Evolutionary conservation across 2,113 vertebrate genomes (phyloP).

Genomic region (Promerops cafer): DNA sequence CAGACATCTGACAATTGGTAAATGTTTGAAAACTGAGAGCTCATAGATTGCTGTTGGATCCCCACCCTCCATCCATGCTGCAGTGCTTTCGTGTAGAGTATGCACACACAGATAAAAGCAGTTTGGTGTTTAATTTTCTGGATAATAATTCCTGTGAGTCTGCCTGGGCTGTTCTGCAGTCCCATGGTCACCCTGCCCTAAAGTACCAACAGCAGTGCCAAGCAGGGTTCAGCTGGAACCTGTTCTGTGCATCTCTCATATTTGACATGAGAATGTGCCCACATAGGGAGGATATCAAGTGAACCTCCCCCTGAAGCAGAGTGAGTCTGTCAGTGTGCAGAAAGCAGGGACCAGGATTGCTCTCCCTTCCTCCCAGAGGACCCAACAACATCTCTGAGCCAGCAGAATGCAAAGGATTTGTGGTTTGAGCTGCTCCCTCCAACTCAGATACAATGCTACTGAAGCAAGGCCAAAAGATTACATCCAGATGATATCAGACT

Average conservation of each 20-base stretch:
- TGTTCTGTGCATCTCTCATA: neutral
- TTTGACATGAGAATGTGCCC: neutral
- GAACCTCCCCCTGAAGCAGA: neutral
- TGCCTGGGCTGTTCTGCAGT: neutral
- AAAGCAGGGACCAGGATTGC: neutral
- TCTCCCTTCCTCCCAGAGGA: neutral
- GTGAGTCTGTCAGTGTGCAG: neutral
- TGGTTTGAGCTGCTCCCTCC: neutral
- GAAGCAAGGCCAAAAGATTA: neutral
- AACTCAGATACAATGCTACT: neutral
- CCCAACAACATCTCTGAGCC: neutral
- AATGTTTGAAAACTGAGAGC: neutral
- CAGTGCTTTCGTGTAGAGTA: rapidly evolving
- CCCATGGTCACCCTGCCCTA: rapidly evolving
- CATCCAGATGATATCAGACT: neutral
- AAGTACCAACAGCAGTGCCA: neutral
- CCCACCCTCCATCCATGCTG: neutral
- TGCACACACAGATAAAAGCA: neutral
- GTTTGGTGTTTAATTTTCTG: neutral
- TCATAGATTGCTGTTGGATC: neutral
- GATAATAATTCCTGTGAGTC: neutral
- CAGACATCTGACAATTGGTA: neutral
- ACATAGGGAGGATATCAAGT: neutral
- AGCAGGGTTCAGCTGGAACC: neutral
- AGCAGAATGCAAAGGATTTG: neutral